phyloP scores from a whole-genome alignment of 2,888 invertebrate species.

The Eupithecia abbreviata region DNA sequence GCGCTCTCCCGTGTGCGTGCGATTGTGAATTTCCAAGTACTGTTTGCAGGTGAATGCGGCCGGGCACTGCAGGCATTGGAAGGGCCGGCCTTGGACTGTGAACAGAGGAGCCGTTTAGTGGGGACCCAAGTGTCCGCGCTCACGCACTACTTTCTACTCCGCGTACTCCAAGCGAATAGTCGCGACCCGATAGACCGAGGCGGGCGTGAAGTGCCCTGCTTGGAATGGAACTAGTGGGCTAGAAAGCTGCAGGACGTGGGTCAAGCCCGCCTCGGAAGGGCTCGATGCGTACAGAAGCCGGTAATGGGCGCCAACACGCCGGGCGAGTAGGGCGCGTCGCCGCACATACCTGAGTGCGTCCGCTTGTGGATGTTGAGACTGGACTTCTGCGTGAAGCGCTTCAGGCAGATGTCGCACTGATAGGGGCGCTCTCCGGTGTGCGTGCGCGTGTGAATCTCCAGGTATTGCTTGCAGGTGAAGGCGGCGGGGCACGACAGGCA shows the following conservation, averaged over 20 bases:
- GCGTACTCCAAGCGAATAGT: conserved; percentile 40
- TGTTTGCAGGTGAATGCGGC: conserved; percentile 85
- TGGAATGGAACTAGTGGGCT: background rate
- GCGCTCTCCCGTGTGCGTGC: conserved; percentile 83
- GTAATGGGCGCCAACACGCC: conserved; percentile 12
- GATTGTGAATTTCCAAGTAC: conserved; percentile 83
- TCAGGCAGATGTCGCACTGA: conserved; percentile 90
- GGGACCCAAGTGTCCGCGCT: conserved; percentile 36
- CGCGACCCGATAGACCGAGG: conserved; percentile 38
- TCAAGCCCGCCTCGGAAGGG: conserved; percentile 2
- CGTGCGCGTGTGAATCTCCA: conserved; percentile 86
- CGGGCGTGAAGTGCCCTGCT: conserved; percentile 11
- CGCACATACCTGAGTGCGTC: conserved; percentile 86
- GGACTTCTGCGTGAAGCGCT: conserved; percentile 92
- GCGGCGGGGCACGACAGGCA: conserved; percentile 85
- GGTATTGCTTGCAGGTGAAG: conserved; percentile 85
- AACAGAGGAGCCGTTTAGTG: conserved; percentile 54
- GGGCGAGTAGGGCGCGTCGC: conserved; percentile 47
- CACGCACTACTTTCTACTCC: conserved; percentile 44
- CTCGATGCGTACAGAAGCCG: conserved; percentile 16
- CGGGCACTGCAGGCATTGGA: conserved; percentile 85
- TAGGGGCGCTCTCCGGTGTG: conserved; percentile 84
- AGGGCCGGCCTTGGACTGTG: conserved; percentile 84
- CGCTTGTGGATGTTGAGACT: conserved; percentile 92
- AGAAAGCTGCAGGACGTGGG: background rate